phyloP scores from a whole-genome alignment of 2,888 invertebrate genomes.

The Hyalella azteca region DNA sequence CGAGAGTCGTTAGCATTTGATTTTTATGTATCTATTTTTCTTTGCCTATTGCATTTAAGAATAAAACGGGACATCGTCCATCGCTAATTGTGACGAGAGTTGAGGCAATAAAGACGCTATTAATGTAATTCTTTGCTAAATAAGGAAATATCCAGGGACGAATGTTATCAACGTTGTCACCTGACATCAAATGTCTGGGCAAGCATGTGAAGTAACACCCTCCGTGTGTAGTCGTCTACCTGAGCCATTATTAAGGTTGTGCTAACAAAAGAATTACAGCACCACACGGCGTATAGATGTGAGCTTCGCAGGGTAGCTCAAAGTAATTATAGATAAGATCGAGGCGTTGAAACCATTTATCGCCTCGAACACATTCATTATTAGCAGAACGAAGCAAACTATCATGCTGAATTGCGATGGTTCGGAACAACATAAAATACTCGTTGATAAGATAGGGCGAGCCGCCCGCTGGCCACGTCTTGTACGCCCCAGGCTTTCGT shows the following conservation, averaged over 20 bases:
- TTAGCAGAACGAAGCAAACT: conserved; percentile 20
- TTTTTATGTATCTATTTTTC: too few species aligned
- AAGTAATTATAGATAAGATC: conserved; percentile 31
- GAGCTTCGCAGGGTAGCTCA: conserved; percentile 28
- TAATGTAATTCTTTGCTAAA: too few species aligned
- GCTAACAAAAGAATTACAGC: neutral
- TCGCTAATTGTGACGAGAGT: too few species aligned
- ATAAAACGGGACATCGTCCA: too few species aligned
- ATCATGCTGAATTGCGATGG: conserved; percentile 14
- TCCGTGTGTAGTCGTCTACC: neutral
- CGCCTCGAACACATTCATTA: conserved; percentile 26
- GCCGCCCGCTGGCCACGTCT: neutral
- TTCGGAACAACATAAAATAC: conserved; percentile 9
- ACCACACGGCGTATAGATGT: neutral
- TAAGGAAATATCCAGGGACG: too few species aligned
- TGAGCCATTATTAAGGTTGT: neutral
- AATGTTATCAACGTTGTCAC: too few species aligned
- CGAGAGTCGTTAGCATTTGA: too few species aligned
- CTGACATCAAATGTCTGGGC: too few species aligned
- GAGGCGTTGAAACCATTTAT: conserved; percentile 35
- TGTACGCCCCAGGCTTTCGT: neutral
- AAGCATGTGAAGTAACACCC: conserved; percentile 8
- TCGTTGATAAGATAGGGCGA: neutral
- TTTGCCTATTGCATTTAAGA: too few species aligned
- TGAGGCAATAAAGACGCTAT: too few species aligned